Base-by-base conservation (phyloP, 2,888 invertebrate genomes). In the Caradrina clavipalpis region DNA sequence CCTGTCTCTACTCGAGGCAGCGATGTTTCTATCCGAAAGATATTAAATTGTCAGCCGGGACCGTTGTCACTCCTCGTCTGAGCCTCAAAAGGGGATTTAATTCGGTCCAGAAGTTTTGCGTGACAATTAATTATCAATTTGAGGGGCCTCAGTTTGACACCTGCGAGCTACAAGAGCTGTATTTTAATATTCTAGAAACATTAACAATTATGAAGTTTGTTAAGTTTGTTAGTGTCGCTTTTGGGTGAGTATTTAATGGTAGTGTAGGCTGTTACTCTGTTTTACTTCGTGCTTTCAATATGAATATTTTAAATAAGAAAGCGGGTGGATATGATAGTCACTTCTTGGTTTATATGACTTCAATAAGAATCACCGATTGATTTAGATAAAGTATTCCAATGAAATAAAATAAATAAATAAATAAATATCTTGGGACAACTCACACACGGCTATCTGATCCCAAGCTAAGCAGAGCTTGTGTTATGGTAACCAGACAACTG, bases 41-140 rank as follows among this genome's bases (percentile, higher is more conserved):
- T 95, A 95, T 95, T 95, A 95, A 95, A 95, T 94, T 95, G 95
- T 95, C 95, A 93, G 87, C 87, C 88, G 88, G 87, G 91, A 94
- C 93, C 94, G 92, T 91, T 90, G 92, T 92, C 92, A 91, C 86
- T 85, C 85, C 87, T 72, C 78, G 88, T 88, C 87, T 55, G 73
- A 66, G 88, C 91, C 91, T 92, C 92, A 90, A 89, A 91, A 94
- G 92, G 93, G 95, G 93, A 93, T 95, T 95, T 94, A 94, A 95
- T 95, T 93, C 93, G 92, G 91, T 87, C 89, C 88, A 92, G 89
- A 95, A 95, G 89, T 95, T 95, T 93, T 89, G 88, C 90, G 92
- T 90, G 91, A 94, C 95, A 95, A 95, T 95, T 96, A 95, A 95
- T 95, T 95, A 95, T 94, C 93, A 92, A 93, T 94, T 92, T 92